phyloP scores from a whole-genome alignment of 37 sponge, comb jelly and placozoan genomes.

The Eunapius fragilis region DNA sequence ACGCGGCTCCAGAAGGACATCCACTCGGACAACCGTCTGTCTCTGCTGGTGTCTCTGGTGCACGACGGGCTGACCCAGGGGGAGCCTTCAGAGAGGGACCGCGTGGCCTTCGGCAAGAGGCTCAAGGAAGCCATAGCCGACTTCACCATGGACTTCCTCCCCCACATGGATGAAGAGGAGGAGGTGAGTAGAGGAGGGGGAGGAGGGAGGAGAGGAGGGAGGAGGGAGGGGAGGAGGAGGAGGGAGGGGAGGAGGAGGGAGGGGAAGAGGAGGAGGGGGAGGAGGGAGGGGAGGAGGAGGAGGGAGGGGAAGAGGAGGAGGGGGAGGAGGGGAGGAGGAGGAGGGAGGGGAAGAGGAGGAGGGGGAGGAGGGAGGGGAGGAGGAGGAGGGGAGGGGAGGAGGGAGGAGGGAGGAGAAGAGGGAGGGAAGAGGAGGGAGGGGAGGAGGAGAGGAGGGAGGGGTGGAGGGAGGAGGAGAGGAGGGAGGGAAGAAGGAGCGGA shows the following conservation, averaged over 20 bases:
- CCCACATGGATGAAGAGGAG: conserved; percentile 89
- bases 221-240: background rate
- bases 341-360: background rate
- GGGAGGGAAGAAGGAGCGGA: too few species aligned
- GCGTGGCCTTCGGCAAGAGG: conserved; percentile 43
- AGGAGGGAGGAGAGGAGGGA: background rate
- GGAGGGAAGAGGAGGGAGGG: too few species aligned
- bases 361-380: background rate
- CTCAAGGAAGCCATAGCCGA: conserved; percentile 53
- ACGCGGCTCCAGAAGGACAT: conserved; percentile 68
- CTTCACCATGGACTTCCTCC: conserved; percentile 77
- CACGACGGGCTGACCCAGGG: conserved; percentile 19
- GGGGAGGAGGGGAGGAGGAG: too few species aligned
- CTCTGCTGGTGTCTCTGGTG: conserved; percentile 43
- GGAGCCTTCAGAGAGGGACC: conserved; percentile 3
- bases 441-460: too few species aligned
- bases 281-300: too few species aligned
- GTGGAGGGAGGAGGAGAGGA: too few species aligned
- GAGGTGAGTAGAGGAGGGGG: conserved; percentile 48
- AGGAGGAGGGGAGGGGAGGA: too few species aligned
- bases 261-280: too few species aligned
- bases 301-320: too few species aligned
- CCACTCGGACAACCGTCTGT: conserved; percentile 74
- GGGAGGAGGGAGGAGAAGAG: too few species aligned
- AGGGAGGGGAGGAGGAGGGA: too few species aligned